These are phyloP conservation scores for Brachymystax lenok DNA, from an alignment of 2,797 vertebrate genomes.

Conservation along the genomic window DNA sequence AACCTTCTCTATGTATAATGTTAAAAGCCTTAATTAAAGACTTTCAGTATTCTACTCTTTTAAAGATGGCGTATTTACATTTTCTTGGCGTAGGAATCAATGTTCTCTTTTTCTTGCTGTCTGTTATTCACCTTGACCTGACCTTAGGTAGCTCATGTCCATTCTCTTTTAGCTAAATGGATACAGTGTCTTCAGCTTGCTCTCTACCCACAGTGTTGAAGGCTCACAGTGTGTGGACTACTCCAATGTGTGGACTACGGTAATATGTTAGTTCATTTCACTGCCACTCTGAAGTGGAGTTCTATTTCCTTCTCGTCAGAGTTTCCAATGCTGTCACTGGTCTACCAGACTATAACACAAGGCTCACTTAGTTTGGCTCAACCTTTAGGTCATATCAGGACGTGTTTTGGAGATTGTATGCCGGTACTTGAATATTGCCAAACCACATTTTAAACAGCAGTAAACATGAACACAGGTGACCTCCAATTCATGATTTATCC, in stretches of 20 bases:
- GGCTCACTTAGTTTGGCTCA: background rate
- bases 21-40: conserved; percentile 62
- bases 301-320: background rate
- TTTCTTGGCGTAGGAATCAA: conserved; percentile 3
- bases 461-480: no score
- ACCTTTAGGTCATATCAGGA: no score
- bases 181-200: background rate
- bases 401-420: no score
- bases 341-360: background rate
- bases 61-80: conserved; percentile 23
- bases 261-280: background rate
- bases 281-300: background rate
- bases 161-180: no score
- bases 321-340: background rate
- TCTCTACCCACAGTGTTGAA: background rate
- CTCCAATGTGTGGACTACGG: background rate
- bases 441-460: background rate
- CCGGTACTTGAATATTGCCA: no score
- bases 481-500: no score
- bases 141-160: background rate
- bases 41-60: conserved; percentile 33
- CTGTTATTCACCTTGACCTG: background rate
- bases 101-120: background rate
- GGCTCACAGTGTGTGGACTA: background rate
- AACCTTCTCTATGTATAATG: conserved; percentile 46